Percentiles rank a stretch among this genome's conserved stretches.
Conservation (phyloP, 2,888 invertebrate genomes). For the Leptothorax acervorum region DNA sequence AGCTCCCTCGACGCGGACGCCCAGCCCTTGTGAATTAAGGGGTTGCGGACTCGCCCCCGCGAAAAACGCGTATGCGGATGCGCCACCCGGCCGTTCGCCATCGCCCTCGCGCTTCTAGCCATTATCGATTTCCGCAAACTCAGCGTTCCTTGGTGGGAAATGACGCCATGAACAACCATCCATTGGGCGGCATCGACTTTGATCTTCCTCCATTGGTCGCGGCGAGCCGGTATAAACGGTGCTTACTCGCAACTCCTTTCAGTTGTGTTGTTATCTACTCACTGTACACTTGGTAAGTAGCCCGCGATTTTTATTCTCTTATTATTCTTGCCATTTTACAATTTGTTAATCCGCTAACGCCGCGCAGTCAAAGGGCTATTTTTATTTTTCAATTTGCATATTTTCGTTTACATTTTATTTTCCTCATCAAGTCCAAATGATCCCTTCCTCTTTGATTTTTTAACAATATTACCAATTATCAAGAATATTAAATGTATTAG, state of each 20-base stretch:
- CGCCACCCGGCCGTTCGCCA: neutral
- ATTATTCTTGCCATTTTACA: neutral
- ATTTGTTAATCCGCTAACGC: slow-evolving; percentile 5
- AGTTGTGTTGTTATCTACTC: slow-evolving; percentile 82
- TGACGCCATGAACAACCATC: slow-evolving; percentile 70
- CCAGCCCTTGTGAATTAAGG: neutral
- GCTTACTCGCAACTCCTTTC: slow-evolving; percentile 77
- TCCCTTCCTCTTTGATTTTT: neutral
- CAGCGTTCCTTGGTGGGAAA: slow-evolving; percentile 69
- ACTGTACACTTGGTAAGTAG: slow-evolving; percentile 83
- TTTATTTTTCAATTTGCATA: neutral
- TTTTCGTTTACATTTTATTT: neutral
- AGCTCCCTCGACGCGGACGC: neutral
- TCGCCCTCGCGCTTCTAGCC: slow-evolving; percentile 59
- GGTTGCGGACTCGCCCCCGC: slow-evolving; percentile 5
- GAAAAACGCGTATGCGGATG: neutral
- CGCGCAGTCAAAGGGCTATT: neutral
- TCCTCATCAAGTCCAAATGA: neutral
- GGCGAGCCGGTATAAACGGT: slow-evolving; percentile 78
- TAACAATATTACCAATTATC: slow-evolving; percentile 4
- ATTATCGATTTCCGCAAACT: slow-evolving; percentile 71
- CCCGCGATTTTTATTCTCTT: neutral
- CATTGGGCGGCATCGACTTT: slow-evolving; percentile 72
- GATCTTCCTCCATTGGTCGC: slow-evolving; percentile 75
- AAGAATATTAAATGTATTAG: neutral